Conservation (phyloP, 2,113 vertebrate species). For the Lathamus discolor region DNA sequence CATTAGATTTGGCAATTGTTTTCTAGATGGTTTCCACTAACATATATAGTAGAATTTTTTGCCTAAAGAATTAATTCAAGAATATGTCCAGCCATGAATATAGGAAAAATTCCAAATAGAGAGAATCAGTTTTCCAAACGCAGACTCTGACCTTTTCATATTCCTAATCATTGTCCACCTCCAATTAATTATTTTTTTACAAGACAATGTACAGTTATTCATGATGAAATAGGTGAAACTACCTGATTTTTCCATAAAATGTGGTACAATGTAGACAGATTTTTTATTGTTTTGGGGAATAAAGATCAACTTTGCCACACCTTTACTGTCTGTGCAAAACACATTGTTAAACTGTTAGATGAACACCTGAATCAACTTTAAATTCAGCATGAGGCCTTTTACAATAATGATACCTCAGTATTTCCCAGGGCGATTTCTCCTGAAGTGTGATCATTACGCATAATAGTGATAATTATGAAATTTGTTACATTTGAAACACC, state of each 20-base stretch:
- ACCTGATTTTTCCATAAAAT: background rate
- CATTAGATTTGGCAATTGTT: background rate
- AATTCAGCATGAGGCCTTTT: background rate
- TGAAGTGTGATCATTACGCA: background rate
- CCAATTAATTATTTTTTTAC: background rate
- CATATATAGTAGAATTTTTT: background rate
- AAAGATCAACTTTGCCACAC: background rate
- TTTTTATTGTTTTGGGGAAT: background rate
- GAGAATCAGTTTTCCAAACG: background rate
- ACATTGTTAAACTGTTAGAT: background rate
- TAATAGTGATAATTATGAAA: background rate
- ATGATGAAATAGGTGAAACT: background rate
- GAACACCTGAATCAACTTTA: background rate
- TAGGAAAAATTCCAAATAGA: background rate
- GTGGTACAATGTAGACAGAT: background rate
- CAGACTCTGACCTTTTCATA: background rate
- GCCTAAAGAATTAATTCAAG: background rate
- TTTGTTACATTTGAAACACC: background rate
- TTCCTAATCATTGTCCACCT: background rate
- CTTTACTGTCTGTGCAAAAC: background rate
- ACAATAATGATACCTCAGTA: background rate
- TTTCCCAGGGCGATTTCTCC: background rate
- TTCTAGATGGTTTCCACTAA: background rate
- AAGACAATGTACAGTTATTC: background rate
- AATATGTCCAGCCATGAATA: background rate